phyloP scores from a whole-genome alignment of 2,113 vertebrate genomes.

The Hepsetus odoe region DNA sequence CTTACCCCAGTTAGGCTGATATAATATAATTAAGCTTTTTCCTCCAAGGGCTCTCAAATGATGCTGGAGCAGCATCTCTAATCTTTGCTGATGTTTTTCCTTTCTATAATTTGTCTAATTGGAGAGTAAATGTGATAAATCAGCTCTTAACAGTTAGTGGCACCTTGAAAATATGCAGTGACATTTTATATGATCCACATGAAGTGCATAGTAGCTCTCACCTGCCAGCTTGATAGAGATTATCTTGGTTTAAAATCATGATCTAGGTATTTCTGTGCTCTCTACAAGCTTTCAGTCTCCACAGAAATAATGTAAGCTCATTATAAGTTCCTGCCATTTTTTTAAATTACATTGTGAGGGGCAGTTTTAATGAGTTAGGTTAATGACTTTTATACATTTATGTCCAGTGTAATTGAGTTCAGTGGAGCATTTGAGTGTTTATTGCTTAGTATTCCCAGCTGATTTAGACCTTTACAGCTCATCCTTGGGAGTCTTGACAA shows the following conservation, averaged over 20 bases:
- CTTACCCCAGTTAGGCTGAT: too few species aligned
- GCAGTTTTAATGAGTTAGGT: conserved; percentile 65
- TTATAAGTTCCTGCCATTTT: conserved; percentile 1
- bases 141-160: too few species aligned
- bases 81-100: too few species aligned
- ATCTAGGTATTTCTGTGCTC: not conserved
- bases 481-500: conserved; percentile 13
- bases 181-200: too few species aligned
- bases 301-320: conserved; percentile 7
- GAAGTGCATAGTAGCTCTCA: too few species aligned
- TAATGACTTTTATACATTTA: conserved; percentile 64
- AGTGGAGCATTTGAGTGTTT: conserved; percentile 57
- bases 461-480: conserved; percentile 45
- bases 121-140: too few species aligned
- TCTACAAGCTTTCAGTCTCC: not conserved
- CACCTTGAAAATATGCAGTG: too few species aligned
- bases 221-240: not conserved
- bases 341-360: not conserved
- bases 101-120: too few species aligned
- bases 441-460: conserved; percentile 57
- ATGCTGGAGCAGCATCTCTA: too few species aligned
- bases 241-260: conserved; percentile 1
- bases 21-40: too few species aligned
- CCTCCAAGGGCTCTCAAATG: too few species aligned
- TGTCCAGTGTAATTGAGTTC: conserved; percentile 52